Evolutionary conservation across 2,113 vertebrate genomes (phyloP), one percentile per base, ranked within the genome.

Genomic region (Microtus pennsylvanicus): DNA sequence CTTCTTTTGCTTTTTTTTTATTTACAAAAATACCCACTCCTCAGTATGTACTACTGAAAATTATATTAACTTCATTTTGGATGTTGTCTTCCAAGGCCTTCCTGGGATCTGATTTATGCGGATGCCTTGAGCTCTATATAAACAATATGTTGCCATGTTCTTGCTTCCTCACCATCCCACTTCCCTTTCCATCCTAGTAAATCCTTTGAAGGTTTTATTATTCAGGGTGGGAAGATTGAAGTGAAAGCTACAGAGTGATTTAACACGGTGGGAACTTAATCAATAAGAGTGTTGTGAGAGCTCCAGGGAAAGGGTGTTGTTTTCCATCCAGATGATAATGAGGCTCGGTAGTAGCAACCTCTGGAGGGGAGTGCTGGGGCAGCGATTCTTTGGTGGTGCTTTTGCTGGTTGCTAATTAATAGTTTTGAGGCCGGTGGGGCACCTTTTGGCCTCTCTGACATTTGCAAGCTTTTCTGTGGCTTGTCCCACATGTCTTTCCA

Each of bases 181-280:
- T 97, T 98, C 93, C 95, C 97, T 96, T 97, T 97, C 93, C 93
- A 97, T 97, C 96, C 97, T 97, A 97, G 96, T 98, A 98, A 98
- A 98, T 97, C 97, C 98, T 98, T 97, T 97, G 97, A 98, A 98
- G 98, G 96, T 98, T 98, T 99, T 98, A 98, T 99, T 99, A 98
- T 99, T 98, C 98, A 98, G 96, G 98, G 93, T 97, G 97, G 97
- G 97, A 97, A 98, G 98, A 97, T 95, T 97, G 98, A 97, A 98
- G 96, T 97, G 98, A 98, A 98, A 98, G 97, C 97, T 98, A 96
- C 98, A 98, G 98, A 98, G 98, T 99, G 98, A 99, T 99, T 98
- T 99, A 98, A 98, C 98, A 97, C 98, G 98, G 98, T 98, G 98
- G 98, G 98, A 99, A 98, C 98, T 98, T 99, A 99, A 99, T 99